These are phyloP conservation scores for Pseudochirops corinnae DNA, from an alignment of 2,797 vertebrate genomes.

Conservation along the genomic window DNA sequence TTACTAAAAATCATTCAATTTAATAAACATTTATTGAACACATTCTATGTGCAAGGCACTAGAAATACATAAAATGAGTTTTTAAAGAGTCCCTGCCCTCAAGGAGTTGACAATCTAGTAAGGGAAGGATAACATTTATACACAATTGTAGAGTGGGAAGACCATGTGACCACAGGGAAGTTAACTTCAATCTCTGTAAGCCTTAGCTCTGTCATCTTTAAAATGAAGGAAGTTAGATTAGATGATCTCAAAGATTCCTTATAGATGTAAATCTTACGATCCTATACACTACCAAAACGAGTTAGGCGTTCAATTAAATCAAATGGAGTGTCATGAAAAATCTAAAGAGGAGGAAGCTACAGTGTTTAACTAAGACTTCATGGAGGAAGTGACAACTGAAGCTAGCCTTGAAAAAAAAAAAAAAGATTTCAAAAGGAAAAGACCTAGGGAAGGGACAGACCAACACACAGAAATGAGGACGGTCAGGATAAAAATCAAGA, in stretches of 20 bases:
- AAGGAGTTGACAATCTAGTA: neutral
- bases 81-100: neutral
- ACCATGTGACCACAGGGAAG: neutral
- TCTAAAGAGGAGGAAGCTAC: no score
- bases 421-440: neutral
- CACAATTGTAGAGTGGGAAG: neutral
- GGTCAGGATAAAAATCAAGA: neutral
- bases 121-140: neutral
- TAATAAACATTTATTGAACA: conserved; percentile 29
- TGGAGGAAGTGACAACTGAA: neutral
- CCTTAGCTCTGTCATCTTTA: neutral
- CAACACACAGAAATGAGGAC: neutral
- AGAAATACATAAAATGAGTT: neutral
- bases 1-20: conserved; percentile 35
- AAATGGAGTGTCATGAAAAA: no score
- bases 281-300: neutral
- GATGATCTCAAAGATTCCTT: neutral
- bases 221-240: neutral
- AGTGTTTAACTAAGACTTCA: neutral
- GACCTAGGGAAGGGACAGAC: neutral
- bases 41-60: neutral
- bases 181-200: neutral
- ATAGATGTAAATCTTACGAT: neutral
- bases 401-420: no score
- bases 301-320: no score